phyloP scores from a whole-genome alignment of 1,140 invertebrate species.

The Magallana gigas region DNA sequence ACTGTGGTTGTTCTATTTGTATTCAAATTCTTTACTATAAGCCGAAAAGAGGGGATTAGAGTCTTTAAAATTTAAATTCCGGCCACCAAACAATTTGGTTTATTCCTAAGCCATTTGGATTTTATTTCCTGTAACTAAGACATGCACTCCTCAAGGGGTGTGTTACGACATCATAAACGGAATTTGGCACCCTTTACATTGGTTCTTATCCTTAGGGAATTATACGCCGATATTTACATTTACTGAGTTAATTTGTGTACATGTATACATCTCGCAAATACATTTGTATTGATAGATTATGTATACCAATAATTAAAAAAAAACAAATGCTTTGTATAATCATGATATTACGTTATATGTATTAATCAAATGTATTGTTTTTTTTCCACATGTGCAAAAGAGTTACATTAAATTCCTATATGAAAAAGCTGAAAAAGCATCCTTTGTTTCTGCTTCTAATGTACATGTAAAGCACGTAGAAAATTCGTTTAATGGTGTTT shows the following conservation, averaged over 20 bases:
- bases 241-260: too few species aligned
- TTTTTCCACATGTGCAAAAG: slow-evolving; percentile 8
- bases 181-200: too few species aligned
- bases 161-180: too few species aligned
- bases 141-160: too few species aligned
- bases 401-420: slow-evolving; percentile 25
- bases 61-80: slow-evolving; percentile 9
- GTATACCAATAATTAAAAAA: too few species aligned
- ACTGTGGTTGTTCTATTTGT: not conserved
- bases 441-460: too few species aligned
- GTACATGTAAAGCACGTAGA: too few species aligned
- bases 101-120: not conserved
- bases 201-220: too few species aligned
- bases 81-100: not conserved
- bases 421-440: not conserved
- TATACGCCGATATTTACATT: too few species aligned
- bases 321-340: not conserved
- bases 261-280: too few species aligned
- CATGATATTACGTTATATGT: not conserved
- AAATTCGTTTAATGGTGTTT: too few species aligned
- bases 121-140: not conserved
- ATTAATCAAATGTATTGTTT: slow-evolving; percentile 10
- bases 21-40: not conserved
- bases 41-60: not conserved
- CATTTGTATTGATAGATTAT: too few species aligned